Conservation (phyloP, 2,888 invertebrate species). For the Agrochola macilenta region DNA sequence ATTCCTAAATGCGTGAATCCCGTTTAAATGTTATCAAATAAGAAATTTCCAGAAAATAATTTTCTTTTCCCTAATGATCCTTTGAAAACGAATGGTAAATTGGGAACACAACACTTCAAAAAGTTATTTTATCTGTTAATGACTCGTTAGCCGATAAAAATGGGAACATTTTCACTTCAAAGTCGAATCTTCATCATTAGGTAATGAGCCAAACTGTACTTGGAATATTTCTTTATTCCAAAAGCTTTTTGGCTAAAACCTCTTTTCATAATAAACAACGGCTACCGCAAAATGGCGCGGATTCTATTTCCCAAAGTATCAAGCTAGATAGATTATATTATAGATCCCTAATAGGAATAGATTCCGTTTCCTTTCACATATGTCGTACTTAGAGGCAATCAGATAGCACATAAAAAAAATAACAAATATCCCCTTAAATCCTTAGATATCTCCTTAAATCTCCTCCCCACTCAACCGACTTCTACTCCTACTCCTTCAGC, state of each 20-base stretch:
- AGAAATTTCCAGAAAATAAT: background rate
- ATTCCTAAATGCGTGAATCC: background rate
- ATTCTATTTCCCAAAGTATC: background rate
- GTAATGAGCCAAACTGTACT: constrained; percentile 31
- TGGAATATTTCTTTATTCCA: background rate
- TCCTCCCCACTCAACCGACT: too few relatives aligned
- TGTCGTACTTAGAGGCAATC: background rate
- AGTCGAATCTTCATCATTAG: constrained; percentile 36
- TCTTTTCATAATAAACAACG: constrained; percentile 3
- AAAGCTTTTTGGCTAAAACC: constrained; percentile 8
- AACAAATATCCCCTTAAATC: too few relatives aligned
- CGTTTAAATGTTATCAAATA: constrained; percentile 9
- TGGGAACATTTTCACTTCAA: constrained; percentile 30
- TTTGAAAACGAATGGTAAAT: constrained; percentile 17
- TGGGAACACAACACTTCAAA: constrained; percentile 27
- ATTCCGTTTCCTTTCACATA: background rate
- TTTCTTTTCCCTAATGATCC: constrained; percentile 9
- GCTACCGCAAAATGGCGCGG: background rate
- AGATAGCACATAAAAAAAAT: background rate
- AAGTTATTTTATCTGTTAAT: constrained; percentile 44
- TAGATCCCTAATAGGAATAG: background rate
- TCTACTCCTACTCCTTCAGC: too few relatives aligned
- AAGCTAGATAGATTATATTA: background rate
- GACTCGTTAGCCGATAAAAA: constrained; percentile 32
- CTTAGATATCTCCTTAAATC: too few relatives aligned